Evolutionary conservation across 1,140 invertebrate species (phyloP), one percentile per base, ranked within the genome.

Genomic region (Solenopsis fugax): DNA sequence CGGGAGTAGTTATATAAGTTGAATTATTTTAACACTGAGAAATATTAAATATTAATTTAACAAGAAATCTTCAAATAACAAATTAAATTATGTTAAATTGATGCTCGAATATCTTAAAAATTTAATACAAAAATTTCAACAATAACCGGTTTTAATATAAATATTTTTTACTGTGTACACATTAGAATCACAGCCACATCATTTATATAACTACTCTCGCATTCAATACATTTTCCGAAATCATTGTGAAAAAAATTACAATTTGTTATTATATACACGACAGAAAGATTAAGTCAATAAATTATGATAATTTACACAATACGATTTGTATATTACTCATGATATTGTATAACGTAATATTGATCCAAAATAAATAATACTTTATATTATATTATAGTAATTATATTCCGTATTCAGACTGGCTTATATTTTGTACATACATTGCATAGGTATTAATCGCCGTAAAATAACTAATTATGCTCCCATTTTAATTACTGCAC

Each of bases 401-500:
- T 65, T 65, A 65, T 48, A n/a, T 34, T 50, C 29, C 12, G 6
- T n/a, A 50, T 21, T 58, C 7, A 48, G 16, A 64, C 24, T 24
- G 37, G 16, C 29, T 64, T n/a, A 78, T 65, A 34, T 78, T 65
- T 65, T 78, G 10, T 34, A 48, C 34, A 76, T 76, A 45, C 37
- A 78, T 65, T 78, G 37, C 12, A 41, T 56, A 81, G 37, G 12
- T 69, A 71, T 58, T 81, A 45, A 72, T 71, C 9, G 6, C 13
- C 24, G n/a, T 58, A 81, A 81, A 81, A 71, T 41, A 13, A 71
- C 56, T 45, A 71, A 81, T 72, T 81, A 81, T 67, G n/a, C 18
- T 7, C 56, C 1, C 37, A 72, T 29, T 81, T 81, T 54, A 81
- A 73, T 82, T 60, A 37, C 12, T 12, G 67, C 50, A 34, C 48